Conservation (phyloP, 2,797 vertebrate genomes). For the Channallabes apus region DNA sequence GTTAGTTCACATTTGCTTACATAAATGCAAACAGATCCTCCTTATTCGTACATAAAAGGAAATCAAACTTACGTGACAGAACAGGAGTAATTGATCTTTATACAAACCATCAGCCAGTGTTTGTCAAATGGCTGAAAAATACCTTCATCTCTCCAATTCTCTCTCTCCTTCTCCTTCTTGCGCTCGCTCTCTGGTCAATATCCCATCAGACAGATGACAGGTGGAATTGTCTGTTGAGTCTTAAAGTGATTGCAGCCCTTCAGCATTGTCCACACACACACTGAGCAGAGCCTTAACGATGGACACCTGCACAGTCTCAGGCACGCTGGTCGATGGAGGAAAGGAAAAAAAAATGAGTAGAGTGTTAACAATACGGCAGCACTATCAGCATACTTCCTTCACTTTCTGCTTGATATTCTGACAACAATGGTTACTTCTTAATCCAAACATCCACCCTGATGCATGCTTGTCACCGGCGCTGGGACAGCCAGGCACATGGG, state of each 20-base stretch:
- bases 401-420: conserved; percentile 41
- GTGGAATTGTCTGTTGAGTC: conserved; percentile 60
- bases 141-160: conserved; percentile 37
- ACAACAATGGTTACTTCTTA: conserved; percentile 33
- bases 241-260: conserved; percentile 61
- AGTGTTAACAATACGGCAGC: conserved; percentile 49
- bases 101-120: conserved; percentile 33
- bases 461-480: conserved; percentile 28
- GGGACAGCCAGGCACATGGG: conserved; percentile 46
- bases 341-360: conserved; percentile 29
- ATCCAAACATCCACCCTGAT: conserved; percentile 48
- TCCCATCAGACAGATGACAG: conserved; percentile 61
- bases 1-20: conserved; percentile 4
- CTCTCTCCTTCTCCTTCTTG: conserved; percentile 40
- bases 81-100: conserved; percentile 49
- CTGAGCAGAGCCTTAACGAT: conserved; percentile 57
- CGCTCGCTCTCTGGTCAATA: conserved; percentile 57
- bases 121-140: conserved; percentile 46
- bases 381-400: conserved; percentile 37
- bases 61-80: conserved; percentile 28
- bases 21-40: not conserved
- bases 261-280: conserved; percentile 54
- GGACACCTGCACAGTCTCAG: conserved; percentile 58
- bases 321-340: conserved; percentile 50
- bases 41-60: conserved; percentile 3